Evolutionary conservation across 2,113 vertebrate genomes (phyloP).

Genomic region (Anhinga anhinga): DNA sequence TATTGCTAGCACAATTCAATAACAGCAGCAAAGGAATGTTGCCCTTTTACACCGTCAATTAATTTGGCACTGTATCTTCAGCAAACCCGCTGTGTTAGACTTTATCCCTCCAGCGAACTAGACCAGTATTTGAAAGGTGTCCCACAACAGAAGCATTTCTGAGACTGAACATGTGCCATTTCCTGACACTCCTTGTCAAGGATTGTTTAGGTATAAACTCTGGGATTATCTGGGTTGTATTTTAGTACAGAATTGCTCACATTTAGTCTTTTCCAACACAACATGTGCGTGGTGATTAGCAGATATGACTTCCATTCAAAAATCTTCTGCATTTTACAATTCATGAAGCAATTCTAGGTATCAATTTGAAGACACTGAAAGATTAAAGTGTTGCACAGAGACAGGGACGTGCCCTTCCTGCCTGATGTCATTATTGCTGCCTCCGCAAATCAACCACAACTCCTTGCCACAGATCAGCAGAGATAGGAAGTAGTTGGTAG

Average conservation of each 20-base stretch:
- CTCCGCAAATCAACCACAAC: background rate
- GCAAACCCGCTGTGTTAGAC: background rate
- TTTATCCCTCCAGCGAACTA: background rate
- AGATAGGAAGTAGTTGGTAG: conserved; percentile 25
- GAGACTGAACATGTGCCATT: background rate
- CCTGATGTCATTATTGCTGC: background rate
- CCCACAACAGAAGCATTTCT: background rate
- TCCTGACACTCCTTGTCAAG: background rate
- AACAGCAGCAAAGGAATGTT: background rate
- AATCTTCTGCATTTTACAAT: background rate
- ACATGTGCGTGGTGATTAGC: background rate
- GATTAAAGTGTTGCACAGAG: background rate
- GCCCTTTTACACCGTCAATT: background rate
- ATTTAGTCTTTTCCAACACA: background rate
- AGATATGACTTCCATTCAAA: background rate
- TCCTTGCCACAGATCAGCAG: background rate
- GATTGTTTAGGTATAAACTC: too few relatives aligned
- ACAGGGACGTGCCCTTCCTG: background rate
- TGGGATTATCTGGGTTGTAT: background rate
- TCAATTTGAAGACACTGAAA: background rate
- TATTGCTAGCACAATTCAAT: background rate
- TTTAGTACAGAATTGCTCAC: background rate
- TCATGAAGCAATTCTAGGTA: background rate
- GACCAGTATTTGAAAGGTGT: background rate
- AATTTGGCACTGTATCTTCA: background rate